phyloP scores from a whole-genome alignment of 2,888 invertebrate species.

The Antheraea assamensis region DNA sequence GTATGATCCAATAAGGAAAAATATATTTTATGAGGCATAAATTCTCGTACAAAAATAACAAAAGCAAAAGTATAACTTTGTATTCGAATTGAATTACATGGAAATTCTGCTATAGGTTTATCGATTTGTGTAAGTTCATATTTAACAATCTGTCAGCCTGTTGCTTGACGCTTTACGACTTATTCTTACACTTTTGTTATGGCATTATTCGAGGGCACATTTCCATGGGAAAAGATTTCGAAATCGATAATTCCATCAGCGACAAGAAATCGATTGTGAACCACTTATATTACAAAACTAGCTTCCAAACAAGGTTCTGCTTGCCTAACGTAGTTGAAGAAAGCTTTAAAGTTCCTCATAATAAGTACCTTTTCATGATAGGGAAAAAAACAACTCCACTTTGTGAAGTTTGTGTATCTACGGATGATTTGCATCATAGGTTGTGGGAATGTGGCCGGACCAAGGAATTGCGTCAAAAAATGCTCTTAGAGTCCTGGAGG shows the following conservation, averaged over 20 bases:
- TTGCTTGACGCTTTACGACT: slow-evolving; percentile 58
- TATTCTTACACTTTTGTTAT: slow-evolving; percentile 51
- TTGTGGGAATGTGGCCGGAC: no score
- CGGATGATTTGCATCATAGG: no score
- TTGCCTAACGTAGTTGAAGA: not conserved
- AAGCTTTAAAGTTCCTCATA: no score
- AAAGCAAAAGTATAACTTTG: not conserved
- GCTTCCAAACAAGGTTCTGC: not conserved
- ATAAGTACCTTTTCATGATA: no score
- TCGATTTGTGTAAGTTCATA: slow-evolving; percentile 51
- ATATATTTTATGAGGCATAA: not conserved
- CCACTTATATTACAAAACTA: slow-evolving; percentile 20
- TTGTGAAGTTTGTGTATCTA: no score
- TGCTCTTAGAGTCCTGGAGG: no score
- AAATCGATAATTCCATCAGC: slow-evolving; percentile 52
- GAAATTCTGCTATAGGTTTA: slow-evolving; percentile 41
- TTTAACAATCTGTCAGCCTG: slow-evolving; percentile 66
- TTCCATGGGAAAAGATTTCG: slow-evolving; percentile 47
- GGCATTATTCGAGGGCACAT: slow-evolving; percentile 37
- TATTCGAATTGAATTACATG: slow-evolving; percentile 36
- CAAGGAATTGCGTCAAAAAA: no score
- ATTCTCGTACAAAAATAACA: not conserved
- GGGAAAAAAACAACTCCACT: no score
- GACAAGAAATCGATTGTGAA: slow-evolving; percentile 41
- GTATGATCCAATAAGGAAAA: not conserved